Base-by-base conservation (phyloP, 2,888 invertebrate species). In the Nesidiocoris tenuis region DNA sequence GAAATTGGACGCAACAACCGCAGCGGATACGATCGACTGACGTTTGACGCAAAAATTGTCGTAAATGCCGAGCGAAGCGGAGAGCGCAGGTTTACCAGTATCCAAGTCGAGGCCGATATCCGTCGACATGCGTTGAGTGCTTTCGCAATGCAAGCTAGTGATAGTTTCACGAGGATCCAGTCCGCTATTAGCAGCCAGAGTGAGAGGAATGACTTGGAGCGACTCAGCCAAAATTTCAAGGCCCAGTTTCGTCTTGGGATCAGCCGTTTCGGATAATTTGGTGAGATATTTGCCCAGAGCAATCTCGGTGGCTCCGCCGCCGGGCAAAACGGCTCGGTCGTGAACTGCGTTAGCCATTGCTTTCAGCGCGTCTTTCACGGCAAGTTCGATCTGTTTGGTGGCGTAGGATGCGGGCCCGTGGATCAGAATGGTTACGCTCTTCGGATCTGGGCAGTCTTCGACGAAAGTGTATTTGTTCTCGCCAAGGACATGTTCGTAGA, bases 391-490 rank as follows among this genome's bases (percentile, higher is more conserved):
- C 85, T 99, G 98, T 0, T 88, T 86, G 71, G 99, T 86, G 0
- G 96, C 95, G 84, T 98, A 95, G 83, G 96, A 96, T 84, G 97
- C 98, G 18, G 98, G 98, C 7, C 96, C 99, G 84, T 98, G 98
- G 81, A 99, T 89, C 56, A 99, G 87, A 81, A 99, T 92, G 0
- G 99, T 99, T 0, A 99, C 98, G 1, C 98, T 98, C 81, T 89
- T 90, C 0, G 99, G 98, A 81, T 95, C 91, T 84, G 94, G 94
- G 86, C 98, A 97, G 39, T 98, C 90, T 83, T 99, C 98, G 0
- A 99, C 92, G 83, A 98, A 99, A 0, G 99, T 99, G 83, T 90
- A 99, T 83, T 99, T 99, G 77, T 94, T 95, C 86, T 99, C 99
- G 19, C 99, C 99, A 83, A 99, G 87, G 66, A 98, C 92, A 83